These are phyloP conservation scores for Suricata suricatta DNA, from an alignment of 2,113 vertebrate genomes.

Conservation along the genomic window DNA sequence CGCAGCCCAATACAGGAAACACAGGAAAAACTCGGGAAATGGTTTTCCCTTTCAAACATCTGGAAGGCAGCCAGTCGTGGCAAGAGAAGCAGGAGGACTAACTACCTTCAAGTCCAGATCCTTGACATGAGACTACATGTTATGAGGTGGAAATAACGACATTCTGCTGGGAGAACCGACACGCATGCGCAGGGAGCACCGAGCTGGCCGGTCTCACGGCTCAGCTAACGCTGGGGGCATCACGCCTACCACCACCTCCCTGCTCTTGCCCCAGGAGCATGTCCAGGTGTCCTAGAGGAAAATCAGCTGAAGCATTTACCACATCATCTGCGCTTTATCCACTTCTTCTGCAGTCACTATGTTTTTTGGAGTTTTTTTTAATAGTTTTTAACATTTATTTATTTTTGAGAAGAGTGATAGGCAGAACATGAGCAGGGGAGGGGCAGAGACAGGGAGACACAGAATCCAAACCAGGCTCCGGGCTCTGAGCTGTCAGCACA, in stretches of 20 bases:
- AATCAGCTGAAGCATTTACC: background rate
- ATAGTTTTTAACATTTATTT: no score
- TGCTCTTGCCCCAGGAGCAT: background rate
- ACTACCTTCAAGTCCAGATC: background rate
- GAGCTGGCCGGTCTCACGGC: accelerated
- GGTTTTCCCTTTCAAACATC: background rate
- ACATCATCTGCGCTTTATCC: no score
- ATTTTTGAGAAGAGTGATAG: no score
- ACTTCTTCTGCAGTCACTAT: background rate
- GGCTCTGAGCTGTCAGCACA: no score
- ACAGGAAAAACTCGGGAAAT: background rate
- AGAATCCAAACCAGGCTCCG: no score
- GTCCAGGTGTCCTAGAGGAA: background rate
- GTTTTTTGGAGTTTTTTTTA: no score
- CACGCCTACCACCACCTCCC: background rate
- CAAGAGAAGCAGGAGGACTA: background rate
- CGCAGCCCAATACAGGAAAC: background rate
- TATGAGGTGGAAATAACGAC: background rate
- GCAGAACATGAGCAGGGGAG: no score
- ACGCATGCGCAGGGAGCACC: accelerated
- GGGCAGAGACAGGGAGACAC: no score
- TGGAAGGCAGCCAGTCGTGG: background rate
- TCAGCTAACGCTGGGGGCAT: accelerated
- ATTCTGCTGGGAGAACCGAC: accelerated
- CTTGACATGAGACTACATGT: background rate